Evolutionary conservation across 2,888 invertebrate species (phyloP).

Genomic region (Polietes domitor): DNA sequence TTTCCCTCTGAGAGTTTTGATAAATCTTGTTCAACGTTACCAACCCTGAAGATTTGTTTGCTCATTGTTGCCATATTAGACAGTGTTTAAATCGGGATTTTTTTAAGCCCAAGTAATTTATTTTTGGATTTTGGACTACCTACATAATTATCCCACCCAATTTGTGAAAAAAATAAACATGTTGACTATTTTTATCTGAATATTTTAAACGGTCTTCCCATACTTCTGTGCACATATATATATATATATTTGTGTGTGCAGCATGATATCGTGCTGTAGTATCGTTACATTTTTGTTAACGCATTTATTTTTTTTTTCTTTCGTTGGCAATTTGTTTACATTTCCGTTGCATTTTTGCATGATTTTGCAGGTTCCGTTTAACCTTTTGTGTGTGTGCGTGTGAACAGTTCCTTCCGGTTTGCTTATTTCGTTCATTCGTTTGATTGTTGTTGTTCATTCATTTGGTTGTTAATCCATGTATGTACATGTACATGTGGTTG

Average conservation of each 20-base stretch:
- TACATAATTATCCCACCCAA: no score
- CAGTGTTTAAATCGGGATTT: no score
- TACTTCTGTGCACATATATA: conserved; percentile 14
- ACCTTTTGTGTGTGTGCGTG: conserved; percentile 12
- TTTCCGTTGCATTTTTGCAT: conserved; percentile 51
- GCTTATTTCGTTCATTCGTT: neutral
- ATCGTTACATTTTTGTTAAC: conserved; percentile 51
- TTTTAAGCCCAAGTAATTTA: no score
- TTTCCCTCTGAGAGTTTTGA: no score
- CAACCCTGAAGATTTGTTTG: no score
- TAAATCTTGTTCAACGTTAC: no score
- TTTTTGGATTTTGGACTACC: no score
- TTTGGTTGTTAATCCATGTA: neutral
- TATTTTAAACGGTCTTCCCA: no score
- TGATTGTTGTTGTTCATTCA: neutral
- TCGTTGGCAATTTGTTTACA: conserved; percentile 51
- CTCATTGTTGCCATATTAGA: no score
- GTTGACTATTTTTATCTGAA: no score
- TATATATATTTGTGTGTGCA: neutral
- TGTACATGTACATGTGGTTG: neutral
- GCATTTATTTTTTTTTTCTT: conserved; percentile 17
- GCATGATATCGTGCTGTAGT: conserved; percentile 5
- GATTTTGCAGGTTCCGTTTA: conserved; percentile 44
- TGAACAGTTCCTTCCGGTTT: neutral
- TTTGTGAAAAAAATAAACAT: no score